Evolutionary conservation across 2,797 vertebrate species (phyloP).

Genomic region (Anolis apletophallus): DNA sequence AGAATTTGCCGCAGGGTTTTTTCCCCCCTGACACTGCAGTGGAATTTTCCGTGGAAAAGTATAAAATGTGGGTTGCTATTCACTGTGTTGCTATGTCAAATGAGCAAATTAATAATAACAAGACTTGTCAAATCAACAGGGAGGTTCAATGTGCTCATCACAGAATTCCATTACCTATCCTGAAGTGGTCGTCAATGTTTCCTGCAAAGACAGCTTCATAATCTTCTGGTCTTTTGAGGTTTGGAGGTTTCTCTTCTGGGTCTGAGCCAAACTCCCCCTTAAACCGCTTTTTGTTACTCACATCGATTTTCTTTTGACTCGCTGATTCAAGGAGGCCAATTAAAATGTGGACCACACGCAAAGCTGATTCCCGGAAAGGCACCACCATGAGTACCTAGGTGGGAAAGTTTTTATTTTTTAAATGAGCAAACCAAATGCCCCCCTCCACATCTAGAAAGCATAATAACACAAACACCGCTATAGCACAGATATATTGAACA

Average conservation of each 20-base stretch:
- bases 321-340: conserved; percentile 88
- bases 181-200: conserved; percentile 97
- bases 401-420: conserved; percentile 7
- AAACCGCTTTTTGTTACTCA: conserved; percentile 96
- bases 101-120: no score
- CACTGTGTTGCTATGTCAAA: no score
- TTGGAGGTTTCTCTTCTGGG: conserved; percentile 83
- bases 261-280: conserved; percentile 91
- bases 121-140: neutral
- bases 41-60: neutral
- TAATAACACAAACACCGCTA: neutral
- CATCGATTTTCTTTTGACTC: conserved; percentile 87
- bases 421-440: neutral
- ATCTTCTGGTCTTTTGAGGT: conserved; percentile 91
- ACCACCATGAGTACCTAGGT: conserved; percentile 91
- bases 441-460: neutral
- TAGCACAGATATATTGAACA: neutral
- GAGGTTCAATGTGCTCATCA: neutral
- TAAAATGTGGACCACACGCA: conserved; percentile 87
- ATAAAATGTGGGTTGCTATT: neutral
- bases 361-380: conserved; percentile 89
- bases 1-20: neutral
- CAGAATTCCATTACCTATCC: conserved; percentile 84
- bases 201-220: conserved; percentile 92
- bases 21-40: neutral